Evolutionary conservation across 2,797 vertebrate species (phyloP), one percentile per base, ranked within the genome.

Genomic region (Enteromius mattozi): DNA sequence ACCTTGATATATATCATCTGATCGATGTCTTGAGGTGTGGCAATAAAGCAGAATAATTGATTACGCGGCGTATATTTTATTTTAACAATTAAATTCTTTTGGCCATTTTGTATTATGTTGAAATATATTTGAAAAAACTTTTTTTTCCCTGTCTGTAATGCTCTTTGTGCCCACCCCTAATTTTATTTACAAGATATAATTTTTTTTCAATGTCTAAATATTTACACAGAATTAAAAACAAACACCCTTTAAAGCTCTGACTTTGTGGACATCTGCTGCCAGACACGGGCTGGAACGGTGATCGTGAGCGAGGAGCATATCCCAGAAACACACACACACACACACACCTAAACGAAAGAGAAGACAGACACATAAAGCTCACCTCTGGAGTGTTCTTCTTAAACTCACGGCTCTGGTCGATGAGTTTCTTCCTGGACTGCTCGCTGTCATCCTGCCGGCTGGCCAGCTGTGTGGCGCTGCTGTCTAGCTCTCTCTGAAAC

Each of bases 381-480:
- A 99, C 98, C 97, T 99, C 98, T 90, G 98, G 97, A 94, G 98
- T 99, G 96, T 97, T 99, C 92, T 99, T 99, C 96, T 99, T 99
- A 95, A 99, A 99, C 92, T 99, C 98, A 2, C 98, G 97, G 94
- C 98, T 99, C 94, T 99, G 97, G 92, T 99, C 98, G 88, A 99
- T 98, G 86, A 99, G 95, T 78, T 93, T 95, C 89, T 95, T 96
- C 90, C 95, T 93, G 91, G 95, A 98, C 94, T 99, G 97, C 90
- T 99, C 98, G 4, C 98, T 99, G 93, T 99, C 98, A 95, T 99
- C 98, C 95, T 99, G 98, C 94, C 98, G 96, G 95, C 99, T 99
- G 84, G 98, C 98, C 94, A 99, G 95, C 89, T 97, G 96, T 47
- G 95, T 96, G 91, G 95, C 95, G 84, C 94, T 95, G 90, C 93